phyloP scores from a whole-genome alignment of 2,113 vertebrate genomes.

The Limnothrissa miodon region DNA sequence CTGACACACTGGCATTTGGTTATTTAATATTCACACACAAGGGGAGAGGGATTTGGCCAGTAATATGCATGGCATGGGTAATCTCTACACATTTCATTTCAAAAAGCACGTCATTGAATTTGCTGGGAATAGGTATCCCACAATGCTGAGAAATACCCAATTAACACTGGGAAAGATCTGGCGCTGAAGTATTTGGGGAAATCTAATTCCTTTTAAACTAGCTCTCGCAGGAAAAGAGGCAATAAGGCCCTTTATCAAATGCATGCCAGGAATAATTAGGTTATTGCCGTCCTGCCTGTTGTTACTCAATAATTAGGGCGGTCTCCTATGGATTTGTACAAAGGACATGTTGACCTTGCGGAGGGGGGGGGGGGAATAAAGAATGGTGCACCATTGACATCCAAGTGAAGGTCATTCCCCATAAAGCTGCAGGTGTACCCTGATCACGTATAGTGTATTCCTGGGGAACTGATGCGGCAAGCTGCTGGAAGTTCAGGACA shows the following conservation, averaged over 20 bases:
- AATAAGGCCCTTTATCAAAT: constrained; percentile 57
- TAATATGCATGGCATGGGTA: constrained; percentile 34
- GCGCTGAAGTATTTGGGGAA: constrained; percentile 54
- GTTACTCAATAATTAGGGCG: constrained; percentile 56
- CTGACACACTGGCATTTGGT: constrained; percentile 25
- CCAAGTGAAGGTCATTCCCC: constrained; percentile 40
- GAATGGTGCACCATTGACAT: constrained; percentile 42
- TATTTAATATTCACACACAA: constrained; percentile 44
- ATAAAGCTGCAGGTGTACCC: constrained; percentile 38
- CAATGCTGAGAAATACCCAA: constrained; percentile 51
- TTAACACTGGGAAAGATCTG: constrained; percentile 51
- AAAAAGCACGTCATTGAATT: constrained; percentile 41
- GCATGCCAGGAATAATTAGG: constrained; percentile 59
- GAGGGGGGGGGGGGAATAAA: constrained; percentile 40
- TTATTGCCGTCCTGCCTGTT: constrained; percentile 56
- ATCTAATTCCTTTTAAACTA: constrained; percentile 58
- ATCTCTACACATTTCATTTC: constrained; percentile 44
- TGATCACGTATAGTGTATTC: constrained; percentile 36
- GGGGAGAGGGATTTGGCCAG: constrained; percentile 31
- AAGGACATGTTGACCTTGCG: constrained; percentile 55
- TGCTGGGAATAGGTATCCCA: constrained; percentile 48
- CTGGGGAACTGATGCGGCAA: constrained; percentile 21
- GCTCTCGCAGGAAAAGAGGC: constrained; percentile 52
- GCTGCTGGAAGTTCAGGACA: constrained; percentile 38
- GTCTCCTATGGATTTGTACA: constrained; percentile 54